Evolutionary conservation across 2,797 vertebrate genomes (phyloP).

Genomic region (Lutjanus argentimaculatus): DNA sequence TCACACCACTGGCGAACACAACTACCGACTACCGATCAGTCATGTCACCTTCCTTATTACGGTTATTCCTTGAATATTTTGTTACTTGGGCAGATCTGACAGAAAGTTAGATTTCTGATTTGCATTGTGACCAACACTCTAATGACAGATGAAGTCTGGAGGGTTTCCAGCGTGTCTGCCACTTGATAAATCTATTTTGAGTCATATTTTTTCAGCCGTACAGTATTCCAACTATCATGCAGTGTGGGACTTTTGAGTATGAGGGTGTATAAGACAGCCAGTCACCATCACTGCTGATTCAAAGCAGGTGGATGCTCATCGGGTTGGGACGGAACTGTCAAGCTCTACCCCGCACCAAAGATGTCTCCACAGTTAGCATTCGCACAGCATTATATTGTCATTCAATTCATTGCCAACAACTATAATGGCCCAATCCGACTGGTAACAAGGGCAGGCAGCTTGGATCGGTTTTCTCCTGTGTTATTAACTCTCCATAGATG

Average conservation of each 20-base stretch:
- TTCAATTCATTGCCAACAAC: conserved; percentile 40
- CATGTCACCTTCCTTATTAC: background rate
- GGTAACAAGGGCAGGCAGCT: conserved; percentile 35
- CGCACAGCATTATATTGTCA: conserved; percentile 26
- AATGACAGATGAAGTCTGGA: background rate
- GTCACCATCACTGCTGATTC: background rate
- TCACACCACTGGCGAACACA: background rate
- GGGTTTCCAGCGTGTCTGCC: background rate
- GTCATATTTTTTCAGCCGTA: background rate
- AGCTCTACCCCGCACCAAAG: background rate
- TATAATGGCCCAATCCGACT: conserved; percentile 27
- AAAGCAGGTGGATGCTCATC: background rate
- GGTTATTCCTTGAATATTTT: background rate
- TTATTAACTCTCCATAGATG: conserved; percentile 45
- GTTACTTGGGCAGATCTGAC: background rate
- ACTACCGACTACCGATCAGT: no score
- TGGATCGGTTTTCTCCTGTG: conserved; percentile 42
- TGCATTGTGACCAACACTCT: background rate
- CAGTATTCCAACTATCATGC: background rate
- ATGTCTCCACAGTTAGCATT: conserved; percentile 27
- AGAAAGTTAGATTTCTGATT: conserved; percentile 10
- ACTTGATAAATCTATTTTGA: conserved; percentile 11
- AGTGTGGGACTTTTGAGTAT: background rate
- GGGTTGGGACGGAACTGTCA: conserved; percentile 7
- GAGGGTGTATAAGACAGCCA: background rate